A percentile compares a stretch with the other conserved stretches of the same genome.
phyloP scores from a whole-genome alignment of 2,113 vertebrate genomes.

The Struthio camelus region DNA sequence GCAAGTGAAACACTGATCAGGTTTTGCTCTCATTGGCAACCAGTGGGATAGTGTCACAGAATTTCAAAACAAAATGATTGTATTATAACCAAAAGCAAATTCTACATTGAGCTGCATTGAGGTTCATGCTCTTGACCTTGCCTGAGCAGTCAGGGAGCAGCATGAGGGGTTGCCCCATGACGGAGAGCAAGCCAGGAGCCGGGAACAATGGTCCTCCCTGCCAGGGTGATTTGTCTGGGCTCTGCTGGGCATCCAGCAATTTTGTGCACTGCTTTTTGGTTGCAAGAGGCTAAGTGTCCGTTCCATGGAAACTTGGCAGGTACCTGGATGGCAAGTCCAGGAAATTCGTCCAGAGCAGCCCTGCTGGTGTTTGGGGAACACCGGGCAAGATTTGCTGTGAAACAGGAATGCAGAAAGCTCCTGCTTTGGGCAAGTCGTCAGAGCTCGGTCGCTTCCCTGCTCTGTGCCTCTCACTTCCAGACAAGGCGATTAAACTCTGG shows the following conservation, averaged over 20 bases:
- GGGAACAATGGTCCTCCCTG: neutral
- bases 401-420: neutral
- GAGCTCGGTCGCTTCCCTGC: neutral
- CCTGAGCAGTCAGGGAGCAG: neutral
- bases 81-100: too few relatives aligned
- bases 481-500: neutral
- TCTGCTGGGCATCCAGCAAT: neutral
- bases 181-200: accelerated
- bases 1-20: accelerated
- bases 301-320: neutral
- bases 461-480: neutral
- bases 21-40: neutral
- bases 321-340: neutral
- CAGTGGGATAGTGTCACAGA: neutral
- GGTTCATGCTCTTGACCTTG: neutral
- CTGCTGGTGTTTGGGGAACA: neutral
- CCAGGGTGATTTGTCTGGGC: neutral
- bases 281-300: neutral
- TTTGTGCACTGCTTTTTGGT: neutral
- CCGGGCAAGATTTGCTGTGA: neutral
- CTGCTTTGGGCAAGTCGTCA: neutral
- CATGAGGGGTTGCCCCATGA: neutral
- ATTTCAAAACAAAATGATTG: neutral
- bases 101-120: neutral
- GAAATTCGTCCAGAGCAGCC: neutral